Evolutionary conservation across 2,888 invertebrate species (phyloP), one percentile per base, ranked within the genome.

Genomic region (Exephanes ischioxanthus): DNA sequence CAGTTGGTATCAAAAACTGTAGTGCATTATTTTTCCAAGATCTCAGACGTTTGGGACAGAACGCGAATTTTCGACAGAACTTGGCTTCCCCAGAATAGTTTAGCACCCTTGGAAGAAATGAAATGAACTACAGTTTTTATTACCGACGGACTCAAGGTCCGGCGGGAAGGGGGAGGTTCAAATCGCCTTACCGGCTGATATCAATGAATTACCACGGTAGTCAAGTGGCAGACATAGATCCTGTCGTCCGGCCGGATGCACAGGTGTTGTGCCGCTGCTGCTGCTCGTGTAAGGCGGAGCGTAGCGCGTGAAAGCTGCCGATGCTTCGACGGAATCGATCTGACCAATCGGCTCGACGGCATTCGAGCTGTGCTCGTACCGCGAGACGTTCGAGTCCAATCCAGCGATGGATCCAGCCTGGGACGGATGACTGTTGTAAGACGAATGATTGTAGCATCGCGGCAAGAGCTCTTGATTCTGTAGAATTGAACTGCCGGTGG

Each of bases 361-460:
- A 37, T 73, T 55, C n/a, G 88, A 87, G 33, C 72, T 76, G 14
- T 88, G 88, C n/a, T 87, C 81, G 75, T 90, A 89, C 5, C 89
- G 83, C 26, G 89, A 82, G 30, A 82, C 87, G n/a, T 81, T 63
- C 22, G 55, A 80, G 5, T 88, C 88, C 55, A 77, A 68, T 55
- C 61, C 68, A 51, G 58, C 77, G 61, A 77, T 63, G 14, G 67
- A 68, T n/a, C 53, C 86, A 63, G 51, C 53, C 48, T 86, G 86
- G 83, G 86, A 86, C 86, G 87, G 82, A 83, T 86, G 85, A 72
- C 82, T 85, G 71, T 88, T 88, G 67, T 86, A 85, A 61, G 88
- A 84, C 33, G 88, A 80, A 16, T 89, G 87, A 77, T 88, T 90
- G 75, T 92, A 92, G 80, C 92, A 93, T 41, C 88, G 92, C 22